These are phyloP conservation scores for Ardeotis arabs DNA, from an alignment of 2,113 vertebrate genomes.

Conservation along the genomic window DNA sequence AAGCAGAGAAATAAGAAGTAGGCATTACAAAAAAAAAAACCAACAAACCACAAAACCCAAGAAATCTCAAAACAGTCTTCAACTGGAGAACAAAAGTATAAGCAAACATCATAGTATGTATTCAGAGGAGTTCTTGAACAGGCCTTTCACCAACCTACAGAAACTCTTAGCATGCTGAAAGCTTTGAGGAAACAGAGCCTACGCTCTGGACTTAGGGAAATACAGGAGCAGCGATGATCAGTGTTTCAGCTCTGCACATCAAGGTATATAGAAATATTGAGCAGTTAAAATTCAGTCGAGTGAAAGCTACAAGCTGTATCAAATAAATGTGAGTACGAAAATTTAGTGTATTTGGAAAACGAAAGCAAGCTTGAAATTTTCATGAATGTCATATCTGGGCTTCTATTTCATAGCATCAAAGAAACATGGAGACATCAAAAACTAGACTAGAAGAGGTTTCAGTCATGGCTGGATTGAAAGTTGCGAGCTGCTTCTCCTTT, in stretches of 20 bases:
- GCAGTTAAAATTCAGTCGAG: background rate
- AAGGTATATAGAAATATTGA: background rate
- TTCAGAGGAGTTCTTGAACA: background rate
- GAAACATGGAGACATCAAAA: background rate
- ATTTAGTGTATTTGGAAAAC: background rate
- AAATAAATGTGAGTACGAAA: background rate
- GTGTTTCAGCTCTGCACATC: background rate
- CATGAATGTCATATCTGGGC: fast-evolving
- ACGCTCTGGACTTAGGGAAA: background rate
- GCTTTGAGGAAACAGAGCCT: background rate
- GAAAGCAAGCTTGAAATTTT: background rate
- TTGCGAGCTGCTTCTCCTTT: background rate
- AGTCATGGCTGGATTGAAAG: background rate
- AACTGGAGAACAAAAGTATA: background rate
- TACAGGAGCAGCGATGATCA: background rate
- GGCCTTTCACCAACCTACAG: background rate
- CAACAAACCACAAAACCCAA: background rate
- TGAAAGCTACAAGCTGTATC: background rate
- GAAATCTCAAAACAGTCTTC: background rate
- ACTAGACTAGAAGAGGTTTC: background rate
- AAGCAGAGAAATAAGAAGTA: background rate
- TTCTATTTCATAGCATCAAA: background rate
- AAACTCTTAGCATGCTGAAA: background rate
- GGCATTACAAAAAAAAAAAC: background rate
- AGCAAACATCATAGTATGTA: background rate